Percentiles rank a stretch among this genome's conserved stretches.
phyloP scores from a whole-genome alignment of 2,888 invertebrate genomes.

The Tridacna crocea region DNA sequence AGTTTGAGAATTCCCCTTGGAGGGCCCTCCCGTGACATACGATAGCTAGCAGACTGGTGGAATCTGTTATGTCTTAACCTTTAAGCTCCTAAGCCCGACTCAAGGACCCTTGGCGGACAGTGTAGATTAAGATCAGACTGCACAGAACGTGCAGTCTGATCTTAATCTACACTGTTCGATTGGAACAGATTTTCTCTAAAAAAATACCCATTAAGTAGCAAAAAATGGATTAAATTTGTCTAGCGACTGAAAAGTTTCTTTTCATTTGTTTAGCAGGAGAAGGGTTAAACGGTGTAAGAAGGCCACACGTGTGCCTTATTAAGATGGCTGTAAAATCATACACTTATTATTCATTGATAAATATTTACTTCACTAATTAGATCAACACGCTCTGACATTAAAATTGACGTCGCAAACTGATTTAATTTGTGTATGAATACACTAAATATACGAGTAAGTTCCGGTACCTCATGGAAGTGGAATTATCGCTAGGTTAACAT shows the following conservation, averaged over 20 bases:
- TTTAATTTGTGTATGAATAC: not conserved
- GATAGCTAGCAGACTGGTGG: slow-evolving; percentile 39
- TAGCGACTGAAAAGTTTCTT: too few relatives aligned
- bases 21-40: slow-evolving; percentile 23
- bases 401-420: not conserved
- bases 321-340: not conserved
- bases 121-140: too few relatives aligned
- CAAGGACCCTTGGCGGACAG: too few relatives aligned
- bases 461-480: not conserved
- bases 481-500: too few relatives aligned
- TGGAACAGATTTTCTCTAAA: too few relatives aligned
- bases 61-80: slow-evolving; percentile 33
- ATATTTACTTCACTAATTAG: not conserved
- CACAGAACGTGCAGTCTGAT: too few relatives aligned
- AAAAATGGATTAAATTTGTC: too few relatives aligned
- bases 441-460: not conserved
- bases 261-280: too few relatives aligned
- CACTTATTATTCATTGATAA: not conserved
- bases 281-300: slow-evolving; percentile 19
- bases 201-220: too few relatives aligned
- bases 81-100: too few relatives aligned
- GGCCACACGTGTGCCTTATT: slow-evolving; percentile 16
- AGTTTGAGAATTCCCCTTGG: slow-evolving; percentile 28
- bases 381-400: not conserved
- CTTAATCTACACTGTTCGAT: too few relatives aligned